Evolutionary conservation across 2,797 vertebrate species (phyloP).

Genomic region (Karalla daura): DNA sequence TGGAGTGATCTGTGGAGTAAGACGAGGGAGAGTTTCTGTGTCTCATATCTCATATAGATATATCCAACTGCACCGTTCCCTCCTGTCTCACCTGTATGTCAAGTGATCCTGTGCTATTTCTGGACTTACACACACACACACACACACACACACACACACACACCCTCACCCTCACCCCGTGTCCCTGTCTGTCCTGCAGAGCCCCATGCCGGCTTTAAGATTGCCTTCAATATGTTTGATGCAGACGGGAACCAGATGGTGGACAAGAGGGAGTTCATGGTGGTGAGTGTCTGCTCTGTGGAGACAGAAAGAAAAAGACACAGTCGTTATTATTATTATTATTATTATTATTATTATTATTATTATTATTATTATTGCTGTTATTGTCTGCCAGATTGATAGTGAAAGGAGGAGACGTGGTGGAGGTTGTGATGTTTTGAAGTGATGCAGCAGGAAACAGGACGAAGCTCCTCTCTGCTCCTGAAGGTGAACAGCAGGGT

Average conservation of each 20-base stretch:
- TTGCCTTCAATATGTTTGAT: slow-evolving; percentile 99
- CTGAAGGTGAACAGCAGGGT: too few species aligned
- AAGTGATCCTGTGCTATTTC: slow-evolving; percentile 34
- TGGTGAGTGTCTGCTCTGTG: slow-evolving; percentile 92
- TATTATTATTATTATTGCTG: too few species aligned
- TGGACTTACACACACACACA: slow-evolving; percentile 46
- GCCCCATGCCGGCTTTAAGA: slow-evolving; percentile 98
- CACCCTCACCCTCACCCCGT: slow-evolving; percentile 49
- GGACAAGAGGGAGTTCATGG: slow-evolving; percentile 98
- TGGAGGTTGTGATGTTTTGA: too few species aligned
- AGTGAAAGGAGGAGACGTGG: too few species aligned
- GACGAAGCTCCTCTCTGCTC: too few species aligned
- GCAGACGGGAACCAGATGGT: slow-evolving; percentile 99
- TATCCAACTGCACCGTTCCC: not conserved
- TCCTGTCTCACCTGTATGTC: slow-evolving; percentile 10
- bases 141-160: slow-evolving; percentile 20
- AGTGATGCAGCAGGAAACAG: too few species aligned
- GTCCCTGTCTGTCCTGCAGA: slow-evolving; percentile 84
- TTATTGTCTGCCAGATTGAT: too few species aligned
- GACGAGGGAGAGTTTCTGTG: not conserved
- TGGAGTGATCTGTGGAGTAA: too few species aligned
- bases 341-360: too few species aligned
- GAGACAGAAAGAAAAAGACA: slow-evolving; percentile 32
- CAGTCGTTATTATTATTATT: slow-evolving; percentile 11
- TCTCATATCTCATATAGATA: not conserved